phyloP scores from a whole-genome alignment of 2,113 vertebrate genomes.

The Sialia sialis region DNA sequence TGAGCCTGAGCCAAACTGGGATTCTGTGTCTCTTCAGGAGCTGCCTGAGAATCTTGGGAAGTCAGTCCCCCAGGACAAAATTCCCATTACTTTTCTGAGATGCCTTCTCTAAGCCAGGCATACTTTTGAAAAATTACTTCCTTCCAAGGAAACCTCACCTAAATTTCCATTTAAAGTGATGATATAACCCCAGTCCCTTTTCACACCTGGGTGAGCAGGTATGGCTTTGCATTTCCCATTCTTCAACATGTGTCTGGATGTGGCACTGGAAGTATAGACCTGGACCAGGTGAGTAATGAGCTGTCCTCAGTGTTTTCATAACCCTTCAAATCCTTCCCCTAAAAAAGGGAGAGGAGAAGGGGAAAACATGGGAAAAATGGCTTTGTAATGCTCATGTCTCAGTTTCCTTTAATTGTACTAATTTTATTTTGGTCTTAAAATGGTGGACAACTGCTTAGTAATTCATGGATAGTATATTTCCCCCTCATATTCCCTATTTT shows the following conservation, averaged over 20 bases:
- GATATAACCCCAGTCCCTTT: neutral
- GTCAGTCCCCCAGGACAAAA: neutral
- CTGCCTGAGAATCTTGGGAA: neutral
- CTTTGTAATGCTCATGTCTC: neutral
- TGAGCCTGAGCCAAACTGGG: accelerated
- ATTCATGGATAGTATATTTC: neutral
- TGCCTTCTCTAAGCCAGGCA: neutral
- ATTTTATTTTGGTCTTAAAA: neutral
- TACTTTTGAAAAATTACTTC: neutral
- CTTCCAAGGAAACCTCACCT: neutral
- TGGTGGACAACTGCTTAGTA: neutral
- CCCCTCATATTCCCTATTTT: neutral
- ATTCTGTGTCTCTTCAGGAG: accelerated
- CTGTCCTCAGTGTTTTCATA: neutral
- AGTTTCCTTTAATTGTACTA: neutral
- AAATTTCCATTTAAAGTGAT: neutral
- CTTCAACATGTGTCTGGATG: accelerated
- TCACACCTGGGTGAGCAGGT: neutral
- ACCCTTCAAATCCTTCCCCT: neutral
- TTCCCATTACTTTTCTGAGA: neutral
- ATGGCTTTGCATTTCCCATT: neutral
- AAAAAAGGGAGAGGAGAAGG: accelerated
- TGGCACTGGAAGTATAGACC: neutral
- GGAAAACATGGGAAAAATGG: neutral
- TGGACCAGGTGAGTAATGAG: neutral